These are phyloP conservation scores for Paratilapia polleni DNA, from an alignment of 2,113 vertebrate genomes.

Conservation along the genomic window DNA sequence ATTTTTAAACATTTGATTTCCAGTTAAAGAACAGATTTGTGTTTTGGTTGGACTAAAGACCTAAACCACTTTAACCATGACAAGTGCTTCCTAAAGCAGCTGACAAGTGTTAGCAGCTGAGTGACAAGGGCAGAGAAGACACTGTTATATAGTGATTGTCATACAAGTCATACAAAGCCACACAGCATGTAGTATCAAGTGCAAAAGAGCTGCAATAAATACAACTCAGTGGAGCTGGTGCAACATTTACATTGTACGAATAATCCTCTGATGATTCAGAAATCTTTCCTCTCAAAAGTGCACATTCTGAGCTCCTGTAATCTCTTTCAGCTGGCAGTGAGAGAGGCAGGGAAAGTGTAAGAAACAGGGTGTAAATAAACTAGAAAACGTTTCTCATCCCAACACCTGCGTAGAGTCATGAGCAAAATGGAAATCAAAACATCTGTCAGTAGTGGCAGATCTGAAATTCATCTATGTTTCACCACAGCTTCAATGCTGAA, in stretches of 20 bases:
- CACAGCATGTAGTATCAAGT: neutral
- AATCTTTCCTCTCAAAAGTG: neutral
- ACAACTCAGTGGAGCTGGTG: neutral
- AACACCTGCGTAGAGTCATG: neutral
- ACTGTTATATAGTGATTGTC: conserved; percentile 30
- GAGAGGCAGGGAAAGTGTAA: conserved; percentile 16
- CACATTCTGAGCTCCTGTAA: conserved; percentile 16
- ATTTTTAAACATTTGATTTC: neutral
- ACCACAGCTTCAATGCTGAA: neutral
- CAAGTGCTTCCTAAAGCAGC: neutral
- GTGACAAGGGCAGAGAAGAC: conserved; percentile 11
- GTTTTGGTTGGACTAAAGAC: neutral
- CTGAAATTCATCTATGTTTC: neutral
- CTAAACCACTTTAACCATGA: neutral
- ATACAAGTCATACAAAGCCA: conserved; percentile 1
- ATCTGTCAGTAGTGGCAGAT: neutral
- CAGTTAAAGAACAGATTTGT: neutral
- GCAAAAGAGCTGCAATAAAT: neutral
- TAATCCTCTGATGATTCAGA: neutral
- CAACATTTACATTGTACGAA: neutral
- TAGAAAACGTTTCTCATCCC: neutral
- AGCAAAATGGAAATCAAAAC: conserved; percentile 10
- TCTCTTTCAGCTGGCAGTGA: conserved; percentile 16
- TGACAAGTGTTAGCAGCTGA: conserved; percentile 9
- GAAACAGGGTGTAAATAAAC: conserved; percentile 22